Evolutionary conservation across 1,140 invertebrate species (phyloP).

Genomic region (Zelostemma sp.): DNA sequence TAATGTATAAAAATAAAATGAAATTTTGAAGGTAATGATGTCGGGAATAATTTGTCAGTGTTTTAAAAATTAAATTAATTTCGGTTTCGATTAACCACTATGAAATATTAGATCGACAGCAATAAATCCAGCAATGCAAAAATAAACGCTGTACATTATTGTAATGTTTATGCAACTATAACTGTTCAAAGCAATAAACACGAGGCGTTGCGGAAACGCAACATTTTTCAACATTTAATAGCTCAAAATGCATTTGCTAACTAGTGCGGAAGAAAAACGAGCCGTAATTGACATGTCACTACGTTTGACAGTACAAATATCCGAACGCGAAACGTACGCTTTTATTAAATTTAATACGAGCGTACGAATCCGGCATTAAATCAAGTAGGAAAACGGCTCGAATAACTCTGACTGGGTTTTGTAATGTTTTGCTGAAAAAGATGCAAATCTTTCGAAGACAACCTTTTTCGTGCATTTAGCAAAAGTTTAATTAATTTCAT

Average conservation of each 20-base stretch:
- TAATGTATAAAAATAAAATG: too few relatives aligned
- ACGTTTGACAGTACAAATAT: background rate
- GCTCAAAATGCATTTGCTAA: background rate
- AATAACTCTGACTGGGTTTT: too few relatives aligned
- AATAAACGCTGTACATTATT: too few relatives aligned
- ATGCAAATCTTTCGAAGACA: too few relatives aligned
- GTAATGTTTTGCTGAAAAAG: background rate
- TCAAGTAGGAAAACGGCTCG: background rate
- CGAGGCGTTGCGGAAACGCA: background rate
- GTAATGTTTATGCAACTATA: conserved; percentile 3
- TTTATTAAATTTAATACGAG: background rate
- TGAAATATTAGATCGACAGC: too few relatives aligned
- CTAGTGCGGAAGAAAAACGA: background rate
- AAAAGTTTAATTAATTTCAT: too few relatives aligned
- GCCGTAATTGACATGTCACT: background rate
- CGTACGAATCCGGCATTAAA: background rate
- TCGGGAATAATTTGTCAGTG: too few relatives aligned
- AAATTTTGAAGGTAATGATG: too few relatives aligned
- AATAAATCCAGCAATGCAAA: too few relatives aligned
- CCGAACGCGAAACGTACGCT: background rate
- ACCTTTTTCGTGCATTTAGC: too few relatives aligned
- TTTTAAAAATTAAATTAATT: too few relatives aligned
- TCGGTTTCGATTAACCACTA: too few relatives aligned
- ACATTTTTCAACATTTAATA: background rate
- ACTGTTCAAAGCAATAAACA: background rate